Evolutionary conservation across 2,888 invertebrate genomes (phyloP), one percentile per base, ranked within the genome.

Genomic region (Gerris lacustris): DNA sequence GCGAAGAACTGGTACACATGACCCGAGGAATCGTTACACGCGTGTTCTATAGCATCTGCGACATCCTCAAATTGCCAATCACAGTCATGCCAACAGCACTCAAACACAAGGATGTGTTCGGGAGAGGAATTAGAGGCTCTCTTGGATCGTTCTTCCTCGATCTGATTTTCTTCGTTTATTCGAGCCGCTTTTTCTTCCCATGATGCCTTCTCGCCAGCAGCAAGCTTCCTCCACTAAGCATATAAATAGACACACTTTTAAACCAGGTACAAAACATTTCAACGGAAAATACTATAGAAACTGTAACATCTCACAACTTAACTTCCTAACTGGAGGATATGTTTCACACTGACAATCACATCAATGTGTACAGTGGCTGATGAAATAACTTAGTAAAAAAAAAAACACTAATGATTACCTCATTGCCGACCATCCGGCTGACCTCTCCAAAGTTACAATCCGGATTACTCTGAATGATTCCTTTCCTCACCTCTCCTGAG

Each of bases 131-230:
- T 69, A 45, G 81, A 83, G 75, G 79, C 81, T 75, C 77, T 79
- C 72, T 76, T 79, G 73, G 75, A 80, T 81, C 71, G 86, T 74
- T 86, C 83, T 0, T 85, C 84, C 64, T 85, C 80, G 9, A 88
- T 88, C 31, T 31, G 31, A 31, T 31, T 31, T 79, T 95, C 94
- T 80, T 93, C 93, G 79, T 96, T 97, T 80, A 93, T 88, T 77
- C 88, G 87, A 45, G 87, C 87, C 0, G 99, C 98, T 70, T 90
- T 86, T 80, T 96, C 95, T 82, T 99, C 98, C 89, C 96, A 99
- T 73, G 87, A 86, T 80, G 94, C 92, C 80, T 97, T 96, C 75
- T 94, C 92, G 71, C 87, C 86, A 0, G 91, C 86, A 0, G 93
- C 88, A 75, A 98, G 84, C 73, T 92, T 92, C 76, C 96, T 89